Evolutionary conservation across 1,140 invertebrate genomes (phyloP).

Genomic region (Calycopis cecrops): DNA sequence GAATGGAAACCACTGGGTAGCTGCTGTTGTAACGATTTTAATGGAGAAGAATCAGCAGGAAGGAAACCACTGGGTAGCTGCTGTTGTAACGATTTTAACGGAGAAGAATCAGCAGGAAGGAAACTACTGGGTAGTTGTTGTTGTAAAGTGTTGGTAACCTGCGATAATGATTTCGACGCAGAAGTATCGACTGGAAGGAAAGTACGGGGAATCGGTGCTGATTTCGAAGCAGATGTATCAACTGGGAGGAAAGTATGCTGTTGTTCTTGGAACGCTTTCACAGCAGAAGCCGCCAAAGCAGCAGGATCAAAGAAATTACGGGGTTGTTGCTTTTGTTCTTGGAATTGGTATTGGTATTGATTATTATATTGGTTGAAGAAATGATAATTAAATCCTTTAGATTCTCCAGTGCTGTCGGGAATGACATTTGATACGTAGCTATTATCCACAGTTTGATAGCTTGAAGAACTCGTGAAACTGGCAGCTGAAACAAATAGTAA

Average conservation of each 20-base stretch:
- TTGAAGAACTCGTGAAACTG: slow-evolving; percentile 49
- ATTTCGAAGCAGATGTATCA: slow-evolving; percentile 10
- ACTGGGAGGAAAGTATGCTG: slow-evolving; percentile 1
- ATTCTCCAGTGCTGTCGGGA: slow-evolving; percentile 58
- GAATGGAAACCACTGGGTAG: neutral
- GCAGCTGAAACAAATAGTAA: slow-evolving; percentile 42
- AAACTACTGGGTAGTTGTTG: neutral
- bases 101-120: neutral
- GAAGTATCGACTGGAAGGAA: slow-evolving; percentile 47
- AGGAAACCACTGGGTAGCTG: slow-evolving; percentile 30
- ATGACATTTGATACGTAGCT: slow-evolving; percentile 65
- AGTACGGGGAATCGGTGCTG: slow-evolving; percentile 13
- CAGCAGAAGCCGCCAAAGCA: neutral
- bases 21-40: slow-evolving; percentile 34
- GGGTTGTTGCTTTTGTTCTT: slow-evolving; percentile 34
- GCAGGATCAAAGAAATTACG: neutral
- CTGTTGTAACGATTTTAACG: neutral
- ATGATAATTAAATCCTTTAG: slow-evolving; percentile 52
- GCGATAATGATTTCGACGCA: slow-evolving; percentile 43
- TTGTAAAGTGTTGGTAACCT: no score
- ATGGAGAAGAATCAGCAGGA: slow-evolving; percentile 45
- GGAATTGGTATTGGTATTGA: slow-evolving; percentile 57
- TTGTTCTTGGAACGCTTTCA: neutral
- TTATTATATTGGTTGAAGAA: slow-evolving; percentile 62
- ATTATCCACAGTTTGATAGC: slow-evolving; percentile 54